These are phyloP conservation scores for Orthosia cruda DNA, from an alignment of 2,888 invertebrate genomes.

Conservation along the genomic window DNA sequence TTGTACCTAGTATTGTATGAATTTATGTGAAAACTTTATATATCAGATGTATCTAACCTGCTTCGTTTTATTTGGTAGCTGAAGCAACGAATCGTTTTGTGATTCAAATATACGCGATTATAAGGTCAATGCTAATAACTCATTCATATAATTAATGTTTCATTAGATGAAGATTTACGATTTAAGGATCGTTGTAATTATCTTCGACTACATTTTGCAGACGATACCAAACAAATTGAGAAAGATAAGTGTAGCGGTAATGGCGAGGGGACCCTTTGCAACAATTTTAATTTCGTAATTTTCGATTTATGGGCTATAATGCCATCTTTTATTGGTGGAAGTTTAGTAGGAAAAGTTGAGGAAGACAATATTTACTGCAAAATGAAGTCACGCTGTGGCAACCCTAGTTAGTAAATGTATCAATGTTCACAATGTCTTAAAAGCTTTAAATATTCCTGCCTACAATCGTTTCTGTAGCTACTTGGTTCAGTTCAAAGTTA, in stretches of 20 bases:
- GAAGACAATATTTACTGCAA: constrained; percentile 40
- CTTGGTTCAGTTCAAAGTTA: constrained; percentile 14
- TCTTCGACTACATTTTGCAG: constrained; percentile 43
- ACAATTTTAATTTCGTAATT: constrained; percentile 25
- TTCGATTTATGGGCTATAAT: constrained; percentile 17
- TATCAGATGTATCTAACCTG: constrained; percentile 39
- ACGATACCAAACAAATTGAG: constrained; percentile 19
- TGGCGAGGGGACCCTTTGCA: constrained; percentile 8
- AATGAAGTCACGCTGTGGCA: constrained; percentile 37
- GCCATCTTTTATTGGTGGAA: constrained; percentile 3
- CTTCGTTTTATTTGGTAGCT: constrained; percentile 45
- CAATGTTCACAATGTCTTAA: constrained; percentile 58
- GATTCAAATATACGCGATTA: constrained; percentile 63
- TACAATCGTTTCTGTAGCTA: constrained; percentile 24
- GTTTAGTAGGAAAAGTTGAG: not conserved
- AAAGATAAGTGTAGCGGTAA: constrained; percentile 8
- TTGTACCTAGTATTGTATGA: constrained; percentile 62
- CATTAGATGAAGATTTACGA: constrained; percentile 24
- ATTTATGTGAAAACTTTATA: constrained; percentile 43
- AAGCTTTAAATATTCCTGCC: constrained; percentile 69
- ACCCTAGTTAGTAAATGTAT: constrained; percentile 42
- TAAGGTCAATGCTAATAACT: constrained; percentile 18
- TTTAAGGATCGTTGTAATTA: constrained; percentile 5
- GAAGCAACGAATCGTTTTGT: constrained; percentile 72
- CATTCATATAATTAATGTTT: constrained; percentile 35